Evolutionary conservation across 2,113 vertebrate genomes (phyloP).

Genomic region (Rhipidura dahli): DNA sequence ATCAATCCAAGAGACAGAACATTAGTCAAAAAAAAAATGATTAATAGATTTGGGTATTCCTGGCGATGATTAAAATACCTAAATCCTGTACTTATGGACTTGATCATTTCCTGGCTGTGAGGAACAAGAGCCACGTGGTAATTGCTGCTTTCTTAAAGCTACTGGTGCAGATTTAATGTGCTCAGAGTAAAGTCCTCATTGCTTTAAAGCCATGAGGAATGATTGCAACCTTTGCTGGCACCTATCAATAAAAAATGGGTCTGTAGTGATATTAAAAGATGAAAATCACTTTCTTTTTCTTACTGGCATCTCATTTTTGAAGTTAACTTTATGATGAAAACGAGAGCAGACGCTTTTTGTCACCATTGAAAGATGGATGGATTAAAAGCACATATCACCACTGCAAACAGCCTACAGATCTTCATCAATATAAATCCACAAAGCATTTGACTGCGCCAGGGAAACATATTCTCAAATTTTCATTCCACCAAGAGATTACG

Average conservation of each 20-base stretch:
- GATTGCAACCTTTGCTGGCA: not conserved
- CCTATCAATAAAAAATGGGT: constrained; percentile 45
- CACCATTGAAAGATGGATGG: constrained; percentile 29
- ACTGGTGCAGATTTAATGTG: not conserved
- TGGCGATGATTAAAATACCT: not conserved
- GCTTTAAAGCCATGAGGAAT: not conserved
- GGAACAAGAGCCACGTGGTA: not conserved
- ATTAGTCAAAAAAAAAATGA: constrained; percentile 32
- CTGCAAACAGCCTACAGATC: not conserved
- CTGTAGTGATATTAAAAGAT: constrained; percentile 34
- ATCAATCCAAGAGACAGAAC: not conserved
- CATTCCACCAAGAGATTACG: not conserved
- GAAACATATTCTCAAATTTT: constrained; percentile 10
- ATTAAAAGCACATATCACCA: not conserved
- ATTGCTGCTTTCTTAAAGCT: not conserved
- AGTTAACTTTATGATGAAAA: constrained; percentile 50
- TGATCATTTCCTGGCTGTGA: not conserved
- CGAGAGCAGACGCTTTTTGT: not conserved
- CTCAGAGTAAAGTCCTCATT: not conserved
- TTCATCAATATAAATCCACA: constrained; percentile 40
- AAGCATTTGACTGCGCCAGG: not conserved
- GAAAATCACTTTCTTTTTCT: constrained; percentile 28
- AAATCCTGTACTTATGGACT: not conserved
- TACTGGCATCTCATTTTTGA: constrained; percentile 20
- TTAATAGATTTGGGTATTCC: constrained; percentile 11